Percentiles rank a stretch among this genome's conserved stretches.
phyloP scores from a whole-genome alignment of 2,888 invertebrate genomes.

The Callimorpha dominula region DNA sequence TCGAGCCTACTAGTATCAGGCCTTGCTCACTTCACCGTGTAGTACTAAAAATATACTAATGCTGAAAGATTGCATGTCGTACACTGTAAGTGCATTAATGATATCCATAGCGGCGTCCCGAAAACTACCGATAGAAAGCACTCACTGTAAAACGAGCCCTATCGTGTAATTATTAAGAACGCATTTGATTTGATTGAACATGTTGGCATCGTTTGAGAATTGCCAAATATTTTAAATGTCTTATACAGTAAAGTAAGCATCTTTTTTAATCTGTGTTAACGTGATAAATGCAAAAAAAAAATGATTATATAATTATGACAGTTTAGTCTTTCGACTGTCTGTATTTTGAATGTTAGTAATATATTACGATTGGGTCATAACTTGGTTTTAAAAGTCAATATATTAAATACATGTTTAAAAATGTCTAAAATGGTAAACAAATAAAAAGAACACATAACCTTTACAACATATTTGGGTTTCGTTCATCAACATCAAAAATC shows the following conservation, averaged over 20 bases:
- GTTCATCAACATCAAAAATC: slow-evolving; percentile 28
- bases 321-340: too few species aligned
- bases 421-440: background rate
- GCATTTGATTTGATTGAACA: background rate
- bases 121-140: too few species aligned
- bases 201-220: background rate
- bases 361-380: too few species aligned
- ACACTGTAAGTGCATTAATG: too few species aligned
- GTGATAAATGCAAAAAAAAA: background rate
- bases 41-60: background rate
- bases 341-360: too few species aligned
- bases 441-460: background rate
- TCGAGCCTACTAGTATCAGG: background rate
- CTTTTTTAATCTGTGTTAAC: background rate
- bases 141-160: background rate
- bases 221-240: background rate
- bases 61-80: too few species aligned
- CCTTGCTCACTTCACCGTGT: background rate
- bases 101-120: too few species aligned
- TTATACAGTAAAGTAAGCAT: background rate
- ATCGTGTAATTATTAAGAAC: background rate
- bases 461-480: slow-evolving; percentile 5
- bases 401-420: too few species aligned
- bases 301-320: too few species aligned
- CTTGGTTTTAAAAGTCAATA: too few species aligned